Conservation (phyloP, 1,140 invertebrate genomes). For the Euwallacea similis region DNA sequence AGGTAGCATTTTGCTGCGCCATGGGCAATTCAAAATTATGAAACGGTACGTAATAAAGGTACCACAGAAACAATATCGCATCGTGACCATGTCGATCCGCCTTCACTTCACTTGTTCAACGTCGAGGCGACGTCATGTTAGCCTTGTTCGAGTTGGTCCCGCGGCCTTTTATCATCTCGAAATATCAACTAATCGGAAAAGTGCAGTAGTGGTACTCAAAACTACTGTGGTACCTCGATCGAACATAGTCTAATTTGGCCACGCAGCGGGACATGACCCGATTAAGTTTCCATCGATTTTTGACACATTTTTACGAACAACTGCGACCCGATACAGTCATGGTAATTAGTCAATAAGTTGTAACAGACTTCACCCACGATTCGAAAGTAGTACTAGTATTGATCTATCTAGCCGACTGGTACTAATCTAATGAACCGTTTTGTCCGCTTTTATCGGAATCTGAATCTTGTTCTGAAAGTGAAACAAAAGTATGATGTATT, state of each 20-base stretch:
- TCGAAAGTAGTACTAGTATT: constrained; percentile 34
- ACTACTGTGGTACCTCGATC: constrained; percentile 23
- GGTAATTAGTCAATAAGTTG: constrained; percentile 35
- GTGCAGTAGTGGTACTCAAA: constrained; percentile 17
- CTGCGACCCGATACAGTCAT: constrained; percentile 12
- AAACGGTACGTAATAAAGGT: constrained; percentile 22
- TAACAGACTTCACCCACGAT: constrained; percentile 44
- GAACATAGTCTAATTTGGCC: constrained; percentile 4
- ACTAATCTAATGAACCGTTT: constrained; percentile 44
- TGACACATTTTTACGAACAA: constrained; percentile 2
- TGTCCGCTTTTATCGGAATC: constrained; percentile 32
- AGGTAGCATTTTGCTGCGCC: neutral
- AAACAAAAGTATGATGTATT: constrained; percentile 29
- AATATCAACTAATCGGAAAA: constrained; percentile 21
- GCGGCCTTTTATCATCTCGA: constrained; percentile 16
- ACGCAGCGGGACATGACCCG: constrained; percentile 1
- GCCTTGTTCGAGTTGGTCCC: constrained; percentile 30
- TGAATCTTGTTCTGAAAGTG: constrained; percentile 28
- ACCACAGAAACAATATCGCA: constrained; percentile 33
- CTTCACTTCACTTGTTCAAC: constrained; percentile 36
- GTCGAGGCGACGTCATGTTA: constrained; percentile 35
- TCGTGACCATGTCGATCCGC: constrained; percentile 32
- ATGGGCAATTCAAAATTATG: constrained; percentile 25
- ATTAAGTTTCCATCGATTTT: neutral
- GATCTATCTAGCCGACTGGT: constrained; percentile 33